Base-by-base conservation (phyloP, 2,113 vertebrate genomes). In the Stomatorhinus ivindoensis region DNA sequence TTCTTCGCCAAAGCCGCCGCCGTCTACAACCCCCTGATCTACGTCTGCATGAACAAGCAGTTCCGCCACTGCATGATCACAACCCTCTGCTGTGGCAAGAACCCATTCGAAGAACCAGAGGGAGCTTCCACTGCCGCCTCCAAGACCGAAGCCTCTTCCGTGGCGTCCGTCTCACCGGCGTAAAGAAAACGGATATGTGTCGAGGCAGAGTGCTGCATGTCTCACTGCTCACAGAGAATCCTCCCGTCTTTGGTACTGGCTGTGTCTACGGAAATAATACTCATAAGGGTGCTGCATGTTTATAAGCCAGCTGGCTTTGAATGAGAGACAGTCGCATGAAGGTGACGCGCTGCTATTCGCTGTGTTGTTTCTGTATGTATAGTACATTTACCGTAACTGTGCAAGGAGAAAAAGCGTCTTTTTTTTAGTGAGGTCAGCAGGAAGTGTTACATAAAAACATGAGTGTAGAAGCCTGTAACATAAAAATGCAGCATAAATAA, bases 1-100 rank as follows among this genome's bases (percentile, higher is more conserved):
- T 99, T 99, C 96, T 99, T 99, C 91, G 98, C 98, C 96, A 99
- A 99, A 97, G 93, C 89, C 35, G 82, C 98, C 0, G 0, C 98
- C 86, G 93, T 99, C 95, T 99, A 98, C 96, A 99, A 99, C 94
- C 98, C 98, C 0, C 21, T 98, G 92, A 99, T 99, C 95, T 99
- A 99, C 94, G 97, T 99, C 50, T 95, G 97, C 92, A 95, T 99
- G 98, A 99, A 99, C 94, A 99, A 98, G 95, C 98, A 99, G 97
- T 99, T 99, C 96, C 98, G 98, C 92, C 94, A 97, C 96, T 99
- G 98, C 96, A 99, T 99, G 98, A 94, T 99, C 94, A 99, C 97
- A 89, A 99, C 98, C 27, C 93, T 99, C 89, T 99, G 97, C 96
- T 99, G 98, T 0, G 98, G 98, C 87, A 99, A 98, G 96, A 99